Evolutionary conservation across 2,888 invertebrate genomes (phyloP), one percentile per base, ranked within the genome.

Genomic region (Stegophylla sp.): DNA sequence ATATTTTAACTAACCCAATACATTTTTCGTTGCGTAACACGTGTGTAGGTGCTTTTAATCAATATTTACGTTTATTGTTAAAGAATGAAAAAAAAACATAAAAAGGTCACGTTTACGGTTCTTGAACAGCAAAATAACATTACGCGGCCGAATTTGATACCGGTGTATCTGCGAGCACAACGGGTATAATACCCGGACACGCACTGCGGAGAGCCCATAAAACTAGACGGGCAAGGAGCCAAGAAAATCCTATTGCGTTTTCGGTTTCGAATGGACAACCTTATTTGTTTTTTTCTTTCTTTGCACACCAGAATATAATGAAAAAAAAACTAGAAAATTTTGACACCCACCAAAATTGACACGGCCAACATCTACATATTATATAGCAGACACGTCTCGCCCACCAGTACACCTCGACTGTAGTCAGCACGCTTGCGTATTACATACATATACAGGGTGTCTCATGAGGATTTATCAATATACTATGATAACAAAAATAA

Each of bases 221-320:
- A 63, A 41, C 17, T 51, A 26, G 12, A 64, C 51, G 51, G 51
- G 64, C 61, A 13, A n/a, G n/a, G 48, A n/a, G 73, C 73, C 73
- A 73, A 73, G 45, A 73, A 61, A 73, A 61, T 43, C 26, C 26
- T 73, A 73, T 61, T 61, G 45, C 45, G 73, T 73, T 61, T 61
- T 73, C 28, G 26, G 26, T 61, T 74, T 51, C 72, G 20, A 48
- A 53, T n/a, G 26, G 41, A 34, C 34, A 43, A 34, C 61, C 28
- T 28, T 61, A 59, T 15, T 2, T 15, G 15, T 5, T 34, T 34
- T 34, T 34, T 41, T n/a, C n/a, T n/a, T 64, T 43, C 0, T 17
- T 43, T 41, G 10, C n/a, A 43, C 64, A n/a, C n/a, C 41, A 28
- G 17, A 28, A 34, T 34, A 34, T 28, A 28, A 10, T 28, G 61